Evolutionary conservation across 2,797 vertebrate species (phyloP).

Genomic region (Cossypha dichroa): DNA sequence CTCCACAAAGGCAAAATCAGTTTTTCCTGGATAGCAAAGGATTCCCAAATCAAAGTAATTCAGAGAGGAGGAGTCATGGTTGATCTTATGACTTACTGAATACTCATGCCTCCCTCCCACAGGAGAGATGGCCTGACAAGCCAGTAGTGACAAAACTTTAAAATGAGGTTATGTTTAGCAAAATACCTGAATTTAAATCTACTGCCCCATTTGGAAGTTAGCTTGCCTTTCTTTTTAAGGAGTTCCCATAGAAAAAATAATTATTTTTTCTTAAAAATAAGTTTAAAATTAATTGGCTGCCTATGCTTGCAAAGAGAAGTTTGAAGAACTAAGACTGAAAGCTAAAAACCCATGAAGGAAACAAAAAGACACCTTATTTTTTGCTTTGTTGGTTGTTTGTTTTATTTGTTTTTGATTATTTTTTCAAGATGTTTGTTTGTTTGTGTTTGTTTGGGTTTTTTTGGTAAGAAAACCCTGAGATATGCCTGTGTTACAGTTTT

Average conservation of each 20-base stretch:
- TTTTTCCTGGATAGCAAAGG: background rate
- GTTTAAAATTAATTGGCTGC: background rate
- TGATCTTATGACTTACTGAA: background rate
- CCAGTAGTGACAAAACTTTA: background rate
- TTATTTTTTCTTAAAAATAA: background rate
- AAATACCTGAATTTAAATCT: background rate
- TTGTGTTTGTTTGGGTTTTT: background rate
- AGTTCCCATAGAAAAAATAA: fast-evolving
- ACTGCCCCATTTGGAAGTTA: background rate
- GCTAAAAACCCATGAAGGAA: background rate
- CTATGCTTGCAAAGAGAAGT: background rate
- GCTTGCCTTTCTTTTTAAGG: background rate
- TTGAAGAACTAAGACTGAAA: background rate
- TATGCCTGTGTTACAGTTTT: background rate
- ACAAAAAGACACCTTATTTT: background rate
- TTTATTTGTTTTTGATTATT: no score
- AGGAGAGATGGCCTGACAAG: background rate
- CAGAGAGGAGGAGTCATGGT: background rate
- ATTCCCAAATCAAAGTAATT: background rate
- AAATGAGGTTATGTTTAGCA: background rate
- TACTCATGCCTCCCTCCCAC: fast-evolving
- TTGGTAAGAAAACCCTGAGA: fast-evolving
- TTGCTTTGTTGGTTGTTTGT: background rate
- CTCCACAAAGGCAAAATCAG: background rate
- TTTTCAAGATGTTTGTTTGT: background rate